Evolutionary conservation across 2,888 invertebrate genomes (phyloP).

Genomic region (Coelinius sp.): DNA sequence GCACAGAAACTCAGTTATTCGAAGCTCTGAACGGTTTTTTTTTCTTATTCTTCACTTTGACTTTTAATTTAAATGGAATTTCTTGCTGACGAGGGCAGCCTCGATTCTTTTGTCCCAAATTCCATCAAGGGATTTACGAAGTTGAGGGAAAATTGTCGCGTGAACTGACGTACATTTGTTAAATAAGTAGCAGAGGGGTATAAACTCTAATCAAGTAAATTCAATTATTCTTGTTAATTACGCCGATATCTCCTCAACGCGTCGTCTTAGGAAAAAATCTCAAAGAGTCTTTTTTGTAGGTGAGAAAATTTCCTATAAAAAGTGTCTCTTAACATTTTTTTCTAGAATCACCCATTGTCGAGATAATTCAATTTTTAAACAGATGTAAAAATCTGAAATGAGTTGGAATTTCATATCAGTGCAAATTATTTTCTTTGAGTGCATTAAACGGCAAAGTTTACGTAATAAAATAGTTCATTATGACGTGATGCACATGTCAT

Average conservation of each 20-base stretch:
- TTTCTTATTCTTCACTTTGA: background rate
- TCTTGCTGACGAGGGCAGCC: background rate
- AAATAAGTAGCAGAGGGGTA: background rate
- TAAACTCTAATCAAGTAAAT: background rate
- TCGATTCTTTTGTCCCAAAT: conserved; percentile 14
- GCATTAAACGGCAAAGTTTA: conserved; percentile 42
- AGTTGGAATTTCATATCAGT: background rate
- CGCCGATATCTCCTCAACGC: too few relatives aligned
- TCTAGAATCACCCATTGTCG: too few relatives aligned
- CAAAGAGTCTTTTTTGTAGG: too few relatives aligned
- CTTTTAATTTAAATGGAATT: conserved; percentile 17
- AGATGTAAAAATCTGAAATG: too few relatives aligned
- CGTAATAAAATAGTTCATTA: background rate
- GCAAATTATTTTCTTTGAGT: background rate
- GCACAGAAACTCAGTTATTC: conserved; percentile 22
- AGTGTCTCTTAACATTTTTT: too few relatives aligned
- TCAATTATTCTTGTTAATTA: too few relatives aligned
- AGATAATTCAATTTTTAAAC: too few relatives aligned
- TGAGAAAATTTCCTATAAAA: too few relatives aligned
- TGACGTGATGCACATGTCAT: conserved; percentile 1
- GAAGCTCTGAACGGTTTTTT: background rate
- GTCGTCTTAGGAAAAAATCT: too few relatives aligned
- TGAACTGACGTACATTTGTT: background rate
- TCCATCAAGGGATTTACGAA: conserved; percentile 6
- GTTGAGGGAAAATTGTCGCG: background rate